A percentile compares a stretch with the other conserved stretches of the same genome.
Evolutionary conservation across 2,888 invertebrate species (phyloP).

Genomic region (Phortica magna): DNA sequence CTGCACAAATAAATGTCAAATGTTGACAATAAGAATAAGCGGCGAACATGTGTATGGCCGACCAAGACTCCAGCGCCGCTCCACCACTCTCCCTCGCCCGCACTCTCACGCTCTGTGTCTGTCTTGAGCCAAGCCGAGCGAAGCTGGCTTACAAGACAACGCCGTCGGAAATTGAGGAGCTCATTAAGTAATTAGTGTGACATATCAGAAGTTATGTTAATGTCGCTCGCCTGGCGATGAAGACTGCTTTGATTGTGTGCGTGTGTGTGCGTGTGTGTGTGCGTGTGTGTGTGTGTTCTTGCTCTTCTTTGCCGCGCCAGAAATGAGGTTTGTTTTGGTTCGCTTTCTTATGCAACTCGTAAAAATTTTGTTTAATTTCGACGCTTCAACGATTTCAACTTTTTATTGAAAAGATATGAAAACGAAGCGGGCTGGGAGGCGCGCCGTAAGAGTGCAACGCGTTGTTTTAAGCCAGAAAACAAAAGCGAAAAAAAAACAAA

Average conservation of each 20-base stretch:
- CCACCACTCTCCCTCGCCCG: no score
- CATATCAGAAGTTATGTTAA: conserved; percentile 75
- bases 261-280: conserved; percentile 41
- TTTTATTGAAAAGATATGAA: neutral
- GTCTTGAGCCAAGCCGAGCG: neutral
- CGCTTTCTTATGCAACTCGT: neutral
- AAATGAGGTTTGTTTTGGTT: conserved; percentile 7
- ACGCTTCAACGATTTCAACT: neutral
- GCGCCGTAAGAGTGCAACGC: no score
- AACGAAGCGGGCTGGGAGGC: neutral
- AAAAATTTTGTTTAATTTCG: neutral
- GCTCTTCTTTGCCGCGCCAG: conserved; percentile 40
- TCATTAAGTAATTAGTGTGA: conserved; percentile 77
- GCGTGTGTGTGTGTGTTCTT: conserved; percentile 25
- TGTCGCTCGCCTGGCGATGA: conserved; percentile 40
- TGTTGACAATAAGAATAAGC: conserved; percentile 46
- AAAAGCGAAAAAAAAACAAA: neutral
- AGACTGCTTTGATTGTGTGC: conserved; percentile 47
- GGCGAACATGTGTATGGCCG: conserved; percentile 42
- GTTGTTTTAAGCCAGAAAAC: neutral
- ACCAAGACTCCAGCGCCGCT: neutral
- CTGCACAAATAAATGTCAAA: conserved; percentile 62
- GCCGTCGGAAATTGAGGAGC: conserved; percentile 49
- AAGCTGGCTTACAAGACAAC: neutral
- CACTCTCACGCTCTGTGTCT: neutral